Conservation (phyloP, 2,888 invertebrate genomes). For the Conus canariensis region DNA sequence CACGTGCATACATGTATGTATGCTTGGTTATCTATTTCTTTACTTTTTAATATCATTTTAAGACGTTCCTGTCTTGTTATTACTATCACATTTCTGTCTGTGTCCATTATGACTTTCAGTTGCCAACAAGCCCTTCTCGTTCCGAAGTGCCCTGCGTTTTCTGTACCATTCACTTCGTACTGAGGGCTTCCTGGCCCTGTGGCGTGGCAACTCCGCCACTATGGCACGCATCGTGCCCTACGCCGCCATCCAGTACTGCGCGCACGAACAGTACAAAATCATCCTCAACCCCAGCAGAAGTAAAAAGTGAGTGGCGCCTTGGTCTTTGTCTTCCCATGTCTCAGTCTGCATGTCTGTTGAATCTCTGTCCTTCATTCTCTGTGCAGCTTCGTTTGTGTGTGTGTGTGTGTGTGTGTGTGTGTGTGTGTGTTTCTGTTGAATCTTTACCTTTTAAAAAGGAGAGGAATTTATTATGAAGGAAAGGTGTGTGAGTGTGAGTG, state of each 20-base stretch:
- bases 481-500: too few species aligned
- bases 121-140: slow-evolving; percentile 79
- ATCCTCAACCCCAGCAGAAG: slow-evolving; percentile 80
- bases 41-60: too few species aligned
- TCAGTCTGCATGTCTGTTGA: neutral
- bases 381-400: neutral
- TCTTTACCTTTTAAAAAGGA: too few species aligned
- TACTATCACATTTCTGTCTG: too few species aligned
- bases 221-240: slow-evolving; percentile 98
- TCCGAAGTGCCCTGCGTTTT: slow-evolving; percentile 80
- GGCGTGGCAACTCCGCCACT: slow-evolving; percentile 99
- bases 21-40: too few species aligned
- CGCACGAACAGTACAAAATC: slow-evolving; percentile 98
- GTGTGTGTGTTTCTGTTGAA: too few species aligned
- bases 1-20: too few species aligned
- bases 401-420: too few species aligned
- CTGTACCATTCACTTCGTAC: slow-evolving; percentile 83
- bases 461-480: too few species aligned
- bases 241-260: slow-evolving; percentile 97
- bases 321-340: neutral
- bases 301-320: slow-evolving; percentile 60
- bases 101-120: slow-evolving; percentile 57
- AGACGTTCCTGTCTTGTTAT: too few species aligned
- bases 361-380: neutral
- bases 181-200: slow-evolving; percentile 91